phyloP scores from a whole-genome alignment of 2,797 vertebrate species.

The Sphenopsis melanotis region DNA sequence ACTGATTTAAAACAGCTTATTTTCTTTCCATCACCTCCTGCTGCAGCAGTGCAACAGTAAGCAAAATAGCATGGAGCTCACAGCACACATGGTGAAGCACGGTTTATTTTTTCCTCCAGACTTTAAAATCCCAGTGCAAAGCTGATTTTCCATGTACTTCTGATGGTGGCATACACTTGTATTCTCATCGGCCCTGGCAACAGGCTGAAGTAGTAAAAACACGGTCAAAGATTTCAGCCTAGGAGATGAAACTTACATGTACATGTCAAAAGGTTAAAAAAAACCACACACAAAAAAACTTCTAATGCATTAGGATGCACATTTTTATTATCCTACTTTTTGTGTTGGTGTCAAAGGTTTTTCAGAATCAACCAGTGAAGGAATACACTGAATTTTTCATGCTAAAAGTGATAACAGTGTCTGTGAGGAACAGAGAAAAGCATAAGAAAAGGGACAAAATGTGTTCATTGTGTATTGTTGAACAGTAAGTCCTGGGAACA shows the following conservation, averaged over 20 bases:
- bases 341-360: background rate
- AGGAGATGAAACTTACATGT: background rate
- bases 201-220: background rate
- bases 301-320: fast-evolving
- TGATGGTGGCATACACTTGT: fast-evolving
- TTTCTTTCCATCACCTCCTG: background rate
- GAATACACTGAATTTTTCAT: background rate
- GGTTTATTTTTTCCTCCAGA: background rate
- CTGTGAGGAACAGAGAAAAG: background rate
- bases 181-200: background rate
- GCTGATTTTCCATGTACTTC: background rate
- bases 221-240: background rate
- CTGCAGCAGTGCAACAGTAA: background rate
- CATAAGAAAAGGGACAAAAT: background rate
- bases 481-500: background rate
- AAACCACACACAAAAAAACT: background rate
- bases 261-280: background rate
- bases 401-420: background rate
- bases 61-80: background rate
- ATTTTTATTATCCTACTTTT: background rate
- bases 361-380: background rate
- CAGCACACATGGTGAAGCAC: background rate
- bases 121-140: background rate
- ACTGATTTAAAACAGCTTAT: background rate
- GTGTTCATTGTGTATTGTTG: background rate